phyloP scores from a whole-genome alignment of 2,888 invertebrate genomes.

The Caradrina kadenii region DNA sequence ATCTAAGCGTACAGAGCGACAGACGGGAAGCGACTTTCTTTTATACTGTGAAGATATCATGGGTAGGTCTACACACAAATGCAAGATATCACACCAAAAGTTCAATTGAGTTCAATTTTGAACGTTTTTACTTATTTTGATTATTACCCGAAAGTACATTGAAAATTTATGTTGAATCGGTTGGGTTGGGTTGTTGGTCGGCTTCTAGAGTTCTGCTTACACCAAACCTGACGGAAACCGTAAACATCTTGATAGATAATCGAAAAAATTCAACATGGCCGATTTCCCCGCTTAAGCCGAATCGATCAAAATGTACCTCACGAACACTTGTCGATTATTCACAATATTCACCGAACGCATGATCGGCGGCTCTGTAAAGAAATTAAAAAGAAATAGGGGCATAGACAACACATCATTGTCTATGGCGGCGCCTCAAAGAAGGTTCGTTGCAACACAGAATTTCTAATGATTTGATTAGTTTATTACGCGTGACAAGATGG shows the following conservation, averaged over 20 bases:
- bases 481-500: conserved; percentile 68
- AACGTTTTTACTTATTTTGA: too few species aligned
- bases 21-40: too few species aligned
- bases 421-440: conserved; percentile 71
- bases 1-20: too few species aligned
- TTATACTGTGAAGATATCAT: too few species aligned
- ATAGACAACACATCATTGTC: conserved; percentile 77
- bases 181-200: too few species aligned
- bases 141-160: too few species aligned
- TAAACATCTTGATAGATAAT: conserved; percentile 31
- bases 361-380: conserved; percentile 80
- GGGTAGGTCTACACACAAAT: too few species aligned
- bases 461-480: conserved; percentile 78
- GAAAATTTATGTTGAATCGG: too few species aligned
- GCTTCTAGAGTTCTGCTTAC: background rate
- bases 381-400: conserved; percentile 86
- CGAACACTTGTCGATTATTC: conserved; percentile 71
- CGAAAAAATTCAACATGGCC: conserved; percentile 55
- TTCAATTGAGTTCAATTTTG: too few species aligned
- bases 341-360: conserved; percentile 77
- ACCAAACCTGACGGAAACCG: background rate
- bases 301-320: conserved; percentile 57
- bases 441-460: conserved; percentile 72
- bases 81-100: too few species aligned
- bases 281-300: conserved; percentile 53